A percentile compares a stretch with the other conserved stretches of the same genome.
Conservation (phyloP, 1,140 invertebrate genomes). For the Macrostomum lignano region DNA sequence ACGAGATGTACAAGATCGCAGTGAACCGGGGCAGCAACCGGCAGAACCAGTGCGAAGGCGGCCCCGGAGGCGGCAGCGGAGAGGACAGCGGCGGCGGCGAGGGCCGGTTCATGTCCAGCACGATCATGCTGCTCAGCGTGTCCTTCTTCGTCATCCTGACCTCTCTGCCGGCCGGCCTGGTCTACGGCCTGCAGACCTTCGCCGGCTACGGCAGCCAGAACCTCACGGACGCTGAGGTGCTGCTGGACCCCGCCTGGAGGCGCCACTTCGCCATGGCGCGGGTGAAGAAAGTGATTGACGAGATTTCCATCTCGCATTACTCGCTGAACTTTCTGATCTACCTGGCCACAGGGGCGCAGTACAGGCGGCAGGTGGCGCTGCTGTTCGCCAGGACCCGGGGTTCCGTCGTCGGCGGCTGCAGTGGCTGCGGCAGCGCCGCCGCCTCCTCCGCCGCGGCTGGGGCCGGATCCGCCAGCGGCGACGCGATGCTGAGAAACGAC, state of each 20-base stretch:
- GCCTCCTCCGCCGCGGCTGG: no score
- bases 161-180: constrained; percentile 19
- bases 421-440: no score
- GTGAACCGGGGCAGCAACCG: background rate
- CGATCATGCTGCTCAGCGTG: constrained; percentile 20
- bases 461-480: no score
- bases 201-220: constrained; percentile 8
- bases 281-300: constrained; percentile 14
- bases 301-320: constrained; percentile 22
- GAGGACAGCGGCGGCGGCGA: background rate
- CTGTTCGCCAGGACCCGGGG: no score
- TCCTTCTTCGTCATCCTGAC: constrained; percentile 26
- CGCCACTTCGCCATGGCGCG: constrained; percentile 10
- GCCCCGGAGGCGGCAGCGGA: background rate
- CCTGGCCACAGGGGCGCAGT: constrained; percentile 18
- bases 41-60: background rate
- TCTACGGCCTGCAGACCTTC: constrained; percentile 11
- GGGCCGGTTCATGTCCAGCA: constrained; percentile 12
- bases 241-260: background rate
- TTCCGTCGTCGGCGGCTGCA: no score
- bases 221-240: background rate
- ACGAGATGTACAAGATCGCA: constrained; percentile 13
- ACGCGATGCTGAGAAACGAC: no score
- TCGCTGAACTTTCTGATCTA: constrained; percentile 24
- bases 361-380: no score